Evolutionary conservation across 2,888 invertebrate genomes (phyloP), one percentile per base, ranked within the genome.

Genomic region (Theodoxus fluviatilis): DNA sequence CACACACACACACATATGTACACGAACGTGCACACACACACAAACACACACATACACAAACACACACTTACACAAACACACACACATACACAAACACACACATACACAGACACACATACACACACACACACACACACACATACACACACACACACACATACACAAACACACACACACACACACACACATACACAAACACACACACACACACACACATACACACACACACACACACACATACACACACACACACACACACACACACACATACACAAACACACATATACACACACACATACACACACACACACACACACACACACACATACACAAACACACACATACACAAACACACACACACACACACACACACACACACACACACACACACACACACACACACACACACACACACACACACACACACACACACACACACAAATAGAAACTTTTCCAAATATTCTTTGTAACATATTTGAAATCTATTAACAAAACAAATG

Each of bases 241-340:
- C 35, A 28, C 4, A 15, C 12, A 15, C 15, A 64, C 49, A 1
- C 35, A 49, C 55, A 31, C 37, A 55, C 67, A 55, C 37, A 52
- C 37, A 55, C 37, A 67, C 37, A 55, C 43, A 55, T 38, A 55
- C 37, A 55, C 67, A 67, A 35, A 67, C 67, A 67, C 52, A 55
- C 55, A 67, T 22, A 59, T 43, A 59, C 7, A 55, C 55, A 55
- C 15, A 55, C 55, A 55, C 15, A 55, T n/a, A 55, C 55, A 55
- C 15, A 55, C 55, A 55, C 15, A 55, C 55, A 55, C 15, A 55
- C 55, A 55, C 7, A 55, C 55, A 55, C 15, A 55, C 55, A 55
- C 15, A 55, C 55, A 55, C 15, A 55, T 6, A 55, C 55, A 55
- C 15, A 55, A 7, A 55, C 55, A 55, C 6, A 15, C 55, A 55